These are phyloP conservation scores for Cataglyphis hispanica DNA, from an alignment of 1,140 invertebrate genomes.

Conservation along the genomic window DNA sequence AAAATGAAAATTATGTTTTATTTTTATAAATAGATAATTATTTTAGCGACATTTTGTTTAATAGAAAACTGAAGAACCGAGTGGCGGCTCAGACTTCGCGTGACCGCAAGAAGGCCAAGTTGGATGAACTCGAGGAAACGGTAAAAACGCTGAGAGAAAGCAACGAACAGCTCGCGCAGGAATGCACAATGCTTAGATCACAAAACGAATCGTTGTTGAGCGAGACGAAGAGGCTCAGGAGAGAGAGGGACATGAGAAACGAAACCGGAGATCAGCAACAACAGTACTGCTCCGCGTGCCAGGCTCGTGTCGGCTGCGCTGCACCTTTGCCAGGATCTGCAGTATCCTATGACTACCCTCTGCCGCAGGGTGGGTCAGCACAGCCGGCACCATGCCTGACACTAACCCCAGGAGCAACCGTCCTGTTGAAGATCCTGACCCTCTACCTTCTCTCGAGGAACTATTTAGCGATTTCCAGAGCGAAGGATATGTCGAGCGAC, in stretches of 20 bases:
- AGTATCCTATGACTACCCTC: slow-evolving; percentile 91
- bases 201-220: slow-evolving; percentile 89
- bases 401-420: slow-evolving; percentile 82
- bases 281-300: slow-evolving; percentile 84
- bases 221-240: slow-evolving; percentile 89
- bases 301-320: slow-evolving; percentile 88
- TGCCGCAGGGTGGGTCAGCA: slow-evolving; percentile 92
- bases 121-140: slow-evolving; percentile 94
- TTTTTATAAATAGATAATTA: not conserved
- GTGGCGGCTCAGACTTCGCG: slow-evolving; percentile 99
- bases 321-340: slow-evolving; percentile 90
- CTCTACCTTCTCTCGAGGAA: slow-evolving; percentile 93
- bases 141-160: slow-evolving; percentile 89
- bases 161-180: slow-evolving; percentile 89
- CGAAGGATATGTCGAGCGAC: slow-evolving; percentile 89
- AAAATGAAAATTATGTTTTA: not conserved
- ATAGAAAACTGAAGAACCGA: slow-evolving; percentile 97
- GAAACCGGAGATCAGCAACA: slow-evolving; percentile 56
- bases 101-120: slow-evolving; percentile 97
- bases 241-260: slow-evolving; percentile 82
- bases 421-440: slow-evolving; percentile 90
- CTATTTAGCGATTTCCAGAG: slow-evolving; percentile 90
- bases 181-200: slow-evolving; percentile 89
- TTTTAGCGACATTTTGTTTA: slow-evolving; percentile 64
- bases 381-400: slow-evolving; percentile 87